phyloP scores from a whole-genome alignment of 2,797 vertebrate species.

The Aotus griseimembra region DNA sequence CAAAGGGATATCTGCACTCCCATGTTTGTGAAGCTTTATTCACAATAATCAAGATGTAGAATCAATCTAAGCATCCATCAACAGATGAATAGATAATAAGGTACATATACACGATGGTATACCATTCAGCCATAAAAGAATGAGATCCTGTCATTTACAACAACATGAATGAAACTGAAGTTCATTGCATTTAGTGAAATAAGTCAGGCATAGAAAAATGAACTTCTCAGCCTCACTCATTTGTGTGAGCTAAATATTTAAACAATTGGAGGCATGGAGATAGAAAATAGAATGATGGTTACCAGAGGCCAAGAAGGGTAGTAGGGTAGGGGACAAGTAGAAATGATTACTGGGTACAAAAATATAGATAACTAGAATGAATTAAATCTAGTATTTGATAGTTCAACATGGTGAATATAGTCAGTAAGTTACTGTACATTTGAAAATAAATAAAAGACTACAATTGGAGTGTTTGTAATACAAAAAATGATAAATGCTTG shows the following conservation, averaged over 20 bases:
- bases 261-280: not conserved
- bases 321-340: not conserved
- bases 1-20: not conserved
- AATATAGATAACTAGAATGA: not conserved
- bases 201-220: not conserved
- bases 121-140: not conserved
- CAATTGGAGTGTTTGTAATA: not conserved
- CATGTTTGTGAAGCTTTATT: not conserved
- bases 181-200: not conserved
- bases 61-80: not conserved
- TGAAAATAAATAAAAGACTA: not conserved
- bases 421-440: not conserved
- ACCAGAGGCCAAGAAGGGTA: not conserved
- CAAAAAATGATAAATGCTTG: not conserved
- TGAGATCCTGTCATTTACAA: not conserved
- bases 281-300: not conserved
- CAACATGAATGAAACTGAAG: not conserved
- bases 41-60: not conserved
- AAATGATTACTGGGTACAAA: not conserved
- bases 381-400: not conserved
- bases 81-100: not conserved
- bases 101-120: not conserved
- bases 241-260: not conserved
- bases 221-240: not conserved
- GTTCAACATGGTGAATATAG: not conserved